Percentiles rank a stretch among this genome's conserved stretches.
phyloP scores from a whole-genome alignment of 2,113 vertebrate genomes.

The Rousettus leschenaultii region DNA sequence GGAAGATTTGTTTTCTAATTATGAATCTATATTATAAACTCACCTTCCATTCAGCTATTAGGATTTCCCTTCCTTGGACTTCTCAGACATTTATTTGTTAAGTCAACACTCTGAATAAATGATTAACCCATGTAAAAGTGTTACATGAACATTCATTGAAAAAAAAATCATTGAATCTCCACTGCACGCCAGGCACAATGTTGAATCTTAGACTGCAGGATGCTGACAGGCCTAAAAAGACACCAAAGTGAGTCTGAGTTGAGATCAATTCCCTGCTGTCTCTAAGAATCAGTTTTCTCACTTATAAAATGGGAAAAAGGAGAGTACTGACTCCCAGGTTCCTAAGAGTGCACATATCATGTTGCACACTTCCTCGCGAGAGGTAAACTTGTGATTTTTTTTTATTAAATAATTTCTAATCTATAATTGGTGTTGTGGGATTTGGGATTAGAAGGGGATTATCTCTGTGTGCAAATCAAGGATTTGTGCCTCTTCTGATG shows the following conservation, averaged over 20 bases:
- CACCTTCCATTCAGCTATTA: not conserved
- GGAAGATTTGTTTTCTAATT: constrained; percentile 58
- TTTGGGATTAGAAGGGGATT: not conserved
- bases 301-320: not conserved
- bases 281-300: not conserved
- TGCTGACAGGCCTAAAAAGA: not conserved
- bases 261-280: not conserved
- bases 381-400: not conserved
- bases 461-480: not conserved
- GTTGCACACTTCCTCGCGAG: not conserved
- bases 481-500: not conserved
- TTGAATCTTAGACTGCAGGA: not conserved
- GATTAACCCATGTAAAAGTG: not conserved
- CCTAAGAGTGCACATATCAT: not conserved
- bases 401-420: not conserved
- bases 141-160: not conserved
- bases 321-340: accelerated
- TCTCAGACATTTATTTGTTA: not conserved
- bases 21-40: constrained; percentile 39
- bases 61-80: not conserved
- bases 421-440: not conserved
- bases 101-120: constrained; percentile 1
- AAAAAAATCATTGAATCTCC: not conserved
- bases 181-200: too few species aligned
- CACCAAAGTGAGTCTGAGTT: not conserved